Evolutionary conservation across 1,140 invertebrate genomes (phyloP).

Genomic region (Pachypsylla venusta): DNA sequence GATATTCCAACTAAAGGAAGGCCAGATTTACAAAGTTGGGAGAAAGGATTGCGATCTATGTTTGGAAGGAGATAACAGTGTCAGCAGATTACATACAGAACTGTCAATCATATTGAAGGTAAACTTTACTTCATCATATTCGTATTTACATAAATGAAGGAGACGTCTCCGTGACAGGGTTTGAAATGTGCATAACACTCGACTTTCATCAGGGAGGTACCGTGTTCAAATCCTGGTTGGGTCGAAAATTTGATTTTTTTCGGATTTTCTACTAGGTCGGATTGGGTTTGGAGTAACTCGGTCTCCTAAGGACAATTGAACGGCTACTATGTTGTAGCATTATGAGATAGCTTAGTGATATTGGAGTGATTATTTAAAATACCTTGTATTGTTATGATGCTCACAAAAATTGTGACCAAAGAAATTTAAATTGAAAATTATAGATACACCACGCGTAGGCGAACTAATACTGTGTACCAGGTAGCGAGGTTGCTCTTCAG

Average conservation of each 20-base stretch:
- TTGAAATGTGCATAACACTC: too few relatives aligned
- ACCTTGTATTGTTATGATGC: not conserved
- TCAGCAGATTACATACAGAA: constrained; percentile 29
- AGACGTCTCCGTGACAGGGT: not conserved
- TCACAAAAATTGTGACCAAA: not conserved
- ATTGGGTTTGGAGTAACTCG: not conserved
- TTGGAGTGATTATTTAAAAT: not conserved
- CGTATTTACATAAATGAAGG: not conserved
- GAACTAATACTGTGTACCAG: too few relatives aligned
- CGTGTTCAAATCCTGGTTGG: not conserved
- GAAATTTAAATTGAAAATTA: not conserved
- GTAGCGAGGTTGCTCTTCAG: too few relatives aligned
- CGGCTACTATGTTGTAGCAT: too few relatives aligned
- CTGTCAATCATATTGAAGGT: constrained; percentile 27
- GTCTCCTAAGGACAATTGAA: too few relatives aligned
- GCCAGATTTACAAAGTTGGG: constrained; percentile 7
- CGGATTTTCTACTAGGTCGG: not conserved
- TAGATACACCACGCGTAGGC: too few relatives aligned
- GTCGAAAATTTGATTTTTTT: constrained; percentile 13
- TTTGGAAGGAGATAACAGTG: constrained; percentile 21
- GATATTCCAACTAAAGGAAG: not conserved
- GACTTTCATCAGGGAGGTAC: too few relatives aligned
- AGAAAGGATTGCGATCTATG: constrained; percentile 8
- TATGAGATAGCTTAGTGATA: not conserved
- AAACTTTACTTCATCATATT: not conserved